phyloP scores from a whole-genome alignment of 2,113 vertebrate species.

The Crotalus tigris region DNA sequence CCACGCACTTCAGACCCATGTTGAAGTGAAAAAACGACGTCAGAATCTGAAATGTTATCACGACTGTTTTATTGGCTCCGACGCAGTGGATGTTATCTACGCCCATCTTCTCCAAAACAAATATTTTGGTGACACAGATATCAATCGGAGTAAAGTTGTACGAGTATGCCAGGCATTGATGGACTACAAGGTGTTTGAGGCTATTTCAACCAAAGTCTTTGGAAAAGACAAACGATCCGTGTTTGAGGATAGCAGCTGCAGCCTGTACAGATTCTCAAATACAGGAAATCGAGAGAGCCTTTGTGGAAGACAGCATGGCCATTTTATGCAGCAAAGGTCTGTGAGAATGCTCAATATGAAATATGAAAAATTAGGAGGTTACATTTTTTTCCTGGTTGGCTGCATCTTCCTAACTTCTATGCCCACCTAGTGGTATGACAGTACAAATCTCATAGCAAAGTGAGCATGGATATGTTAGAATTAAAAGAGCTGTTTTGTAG shows the following conservation, averaged over 20 bases:
- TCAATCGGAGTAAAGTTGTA: constrained; percentile 90
- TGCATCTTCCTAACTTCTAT: not conserved
- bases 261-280: constrained; percentile 88
- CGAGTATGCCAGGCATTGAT: constrained; percentile 92
- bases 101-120: constrained; percentile 88
- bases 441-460: not conserved
- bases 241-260: constrained; percentile 92
- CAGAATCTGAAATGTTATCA: constrained; percentile 89
- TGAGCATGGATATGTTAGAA: not conserved
- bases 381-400: not conserved
- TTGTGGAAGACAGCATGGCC: constrained; percentile 69
- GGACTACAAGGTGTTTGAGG: constrained; percentile 93
- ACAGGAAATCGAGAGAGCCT: constrained; percentile 57
- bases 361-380: fast-evolving
- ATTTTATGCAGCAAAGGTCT: constrained; percentile 65
- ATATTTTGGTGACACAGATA: constrained; percentile 86
- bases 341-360: not conserved
- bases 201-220: constrained; percentile 85
- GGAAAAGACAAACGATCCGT: constrained; percentile 86
- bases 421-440: not conserved
- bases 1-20: constrained; percentile 81
- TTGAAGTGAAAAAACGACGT: constrained; percentile 89
- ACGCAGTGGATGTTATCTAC: constrained; percentile 90
- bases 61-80: constrained; percentile 92
- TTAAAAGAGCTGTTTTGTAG: not conserved